Conservation (phyloP, 2,113 vertebrate genomes). For the Murina feae region DNA sequence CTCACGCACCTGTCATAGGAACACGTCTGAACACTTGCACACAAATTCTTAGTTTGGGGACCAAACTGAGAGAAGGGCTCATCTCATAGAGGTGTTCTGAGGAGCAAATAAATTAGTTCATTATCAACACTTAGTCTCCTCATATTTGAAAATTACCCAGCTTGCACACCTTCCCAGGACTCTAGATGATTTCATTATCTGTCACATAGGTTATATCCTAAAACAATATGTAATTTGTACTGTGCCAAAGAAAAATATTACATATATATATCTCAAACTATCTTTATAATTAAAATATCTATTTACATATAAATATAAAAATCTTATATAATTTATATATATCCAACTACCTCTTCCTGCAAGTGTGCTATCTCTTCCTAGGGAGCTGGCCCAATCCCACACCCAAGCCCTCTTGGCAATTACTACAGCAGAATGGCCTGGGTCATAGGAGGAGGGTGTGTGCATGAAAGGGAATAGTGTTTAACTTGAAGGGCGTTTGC, state of each 20-base stretch:
- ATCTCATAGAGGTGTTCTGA: not conserved
- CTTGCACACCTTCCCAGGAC: not conserved
- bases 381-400: not conserved
- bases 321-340: not conserved
- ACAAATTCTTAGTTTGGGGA: not conserved
- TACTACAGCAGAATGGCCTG: not conserved
- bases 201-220: not conserved
- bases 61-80: not conserved
- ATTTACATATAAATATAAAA: not conserved
- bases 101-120: not conserved
- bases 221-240: not conserved
- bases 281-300: not conserved
- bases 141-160: not conserved
- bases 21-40: not conserved
- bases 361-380: not conserved
- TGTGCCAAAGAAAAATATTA: not conserved
- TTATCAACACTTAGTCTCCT: not conserved
- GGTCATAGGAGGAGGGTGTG: not conserved
- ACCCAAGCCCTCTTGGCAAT: not conserved
- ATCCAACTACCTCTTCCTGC: not conserved
- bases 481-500: not conserved
- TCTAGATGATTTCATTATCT: not conserved
- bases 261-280: not conserved
- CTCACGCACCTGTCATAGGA: not conserved
- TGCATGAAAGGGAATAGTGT: not conserved